Evolutionary conservation across 1,140 invertebrate genomes (phyloP).

Genomic region (Ylistrum balloti): DNA sequence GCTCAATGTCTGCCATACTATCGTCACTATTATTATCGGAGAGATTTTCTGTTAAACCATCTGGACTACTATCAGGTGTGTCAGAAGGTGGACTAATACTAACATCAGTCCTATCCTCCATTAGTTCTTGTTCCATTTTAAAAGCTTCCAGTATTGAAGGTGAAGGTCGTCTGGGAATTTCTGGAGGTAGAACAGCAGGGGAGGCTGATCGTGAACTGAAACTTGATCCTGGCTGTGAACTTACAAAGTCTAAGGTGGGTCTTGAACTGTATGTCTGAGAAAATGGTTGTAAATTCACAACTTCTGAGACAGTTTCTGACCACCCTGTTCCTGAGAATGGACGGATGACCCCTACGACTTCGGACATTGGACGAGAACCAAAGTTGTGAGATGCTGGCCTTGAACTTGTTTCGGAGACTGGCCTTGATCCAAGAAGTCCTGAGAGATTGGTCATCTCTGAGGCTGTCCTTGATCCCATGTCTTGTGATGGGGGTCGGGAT

Average conservation of each 20-base stretch:
- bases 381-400: constrained; percentile 49
- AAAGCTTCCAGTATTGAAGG: constrained; percentile 68
- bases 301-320: constrained; percentile 57
- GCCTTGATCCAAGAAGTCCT: constrained; percentile 57
- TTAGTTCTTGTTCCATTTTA: constrained; percentile 65
- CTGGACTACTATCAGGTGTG: constrained; percentile 38
- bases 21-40: constrained; percentile 71
- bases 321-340: constrained; percentile 51
- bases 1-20: constrained; percentile 73
- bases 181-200: constrained; percentile 53
- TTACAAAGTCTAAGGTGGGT: constrained; percentile 53
- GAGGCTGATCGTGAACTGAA: constrained; percentile 54
- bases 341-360: constrained; percentile 47
- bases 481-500: not conserved
- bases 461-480: constrained; percentile 52
- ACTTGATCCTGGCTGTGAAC: constrained; percentile 52
- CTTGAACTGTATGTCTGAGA: constrained; percentile 10
- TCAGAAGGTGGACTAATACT: constrained; percentile 59
- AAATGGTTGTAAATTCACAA: constrained; percentile 52
- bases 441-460: constrained; percentile 61
- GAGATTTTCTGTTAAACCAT: constrained; percentile 45
- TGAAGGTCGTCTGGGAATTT: constrained; percentile 66
- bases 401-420: constrained; percentile 58
- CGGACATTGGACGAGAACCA: constrained; percentile 61
- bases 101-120: constrained; percentile 47